Evolutionary conservation across 2,113 vertebrate species (phyloP), one percentile per base, ranked within the genome.

Genomic region (Felis chaus): DNA sequence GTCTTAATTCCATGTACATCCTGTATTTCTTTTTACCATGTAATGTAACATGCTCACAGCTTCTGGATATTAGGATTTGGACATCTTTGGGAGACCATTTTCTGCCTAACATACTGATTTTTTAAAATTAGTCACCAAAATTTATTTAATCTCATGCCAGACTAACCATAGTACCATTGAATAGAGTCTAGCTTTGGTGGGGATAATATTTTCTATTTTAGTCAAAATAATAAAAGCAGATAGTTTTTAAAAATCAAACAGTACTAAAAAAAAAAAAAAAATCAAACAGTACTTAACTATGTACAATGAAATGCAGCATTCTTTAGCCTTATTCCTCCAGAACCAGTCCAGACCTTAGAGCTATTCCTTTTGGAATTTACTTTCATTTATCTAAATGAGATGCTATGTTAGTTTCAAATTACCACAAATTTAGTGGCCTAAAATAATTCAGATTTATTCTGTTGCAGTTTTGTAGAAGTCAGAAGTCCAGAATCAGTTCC

Each of bases 311-410:
- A 50, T 81, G 31, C 33, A 76, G 33, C 23, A 55, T 16, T 82
- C 21, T 83, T 85, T 66, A 57, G 36, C 16, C 36, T 68, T 93
- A 87, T 55, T 97, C 14, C 21, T 82, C 55, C 15, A 18, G 55
- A 93, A 86, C 33, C 33, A 50, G 27, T 65, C 39, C 6, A 90
- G 48, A 86, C 48, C 45, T 74, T 90, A 80, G n/a, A 79, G 33
- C n/a, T 85, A 0, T 93, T 97, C 33, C 45, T 97, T 83, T 84
- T 66, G 55, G 15, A 86, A 55, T 94, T 84, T 94, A 78, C 15
- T 61, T 96, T 18, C 4, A 16, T 63, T n/a, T 89, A 57, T 65
- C 48, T 76, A 76, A 81, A 53, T 69, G 39, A 87, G 82, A 27
- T 71, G 29, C 48, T 76, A 5, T 83, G 21, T 65, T 87, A 78